A percentile compares a stretch with the other conserved stretches of the same genome.
phyloP scores from a whole-genome alignment of 2,888 invertebrate species.

The Hirtodrosophila duncani region DNA sequence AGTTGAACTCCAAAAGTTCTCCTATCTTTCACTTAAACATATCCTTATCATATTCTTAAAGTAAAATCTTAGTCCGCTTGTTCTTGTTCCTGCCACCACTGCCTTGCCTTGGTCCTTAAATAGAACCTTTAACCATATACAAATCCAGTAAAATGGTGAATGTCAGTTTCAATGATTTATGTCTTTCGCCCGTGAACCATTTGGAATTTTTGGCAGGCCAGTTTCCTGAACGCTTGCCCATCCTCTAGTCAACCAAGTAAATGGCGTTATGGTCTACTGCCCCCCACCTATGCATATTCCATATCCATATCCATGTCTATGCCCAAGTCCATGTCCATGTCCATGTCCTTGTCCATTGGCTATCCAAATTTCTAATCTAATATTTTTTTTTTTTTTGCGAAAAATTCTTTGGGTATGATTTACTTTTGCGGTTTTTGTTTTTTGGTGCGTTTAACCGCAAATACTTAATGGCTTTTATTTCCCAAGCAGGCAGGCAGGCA shows the following conservation, averaged over 20 bases:
- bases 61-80: too few species aligned
- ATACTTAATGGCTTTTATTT: conserved; percentile 72
- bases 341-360: conserved; percentile 31
- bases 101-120: background rate
- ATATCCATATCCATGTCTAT: background rate
- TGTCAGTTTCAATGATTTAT: conserved; percentile 77
- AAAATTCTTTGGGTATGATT: conserved; percentile 62
- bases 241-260: conserved; percentile 36
- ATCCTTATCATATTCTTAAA: too few species aligned
- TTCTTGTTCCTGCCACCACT: too few species aligned
- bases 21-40: too few species aligned
- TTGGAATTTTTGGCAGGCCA: conserved; percentile 60
- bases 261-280: conserved; percentile 63
- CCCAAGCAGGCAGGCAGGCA: too few species aligned
- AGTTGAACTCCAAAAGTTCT: too few species aligned
- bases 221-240: conserved; percentile 10
- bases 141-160: conserved; percentile 69
- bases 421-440: conserved; percentile 65
- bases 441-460: conserved; percentile 71
- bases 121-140: conserved; percentile 30
- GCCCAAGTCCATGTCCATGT: conserved; percentile 15
- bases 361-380: conserved; percentile 73
- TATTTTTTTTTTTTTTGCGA: conserved; percentile 57
- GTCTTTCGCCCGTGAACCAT: conserved; percentile 66
- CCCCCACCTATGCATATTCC: conserved; percentile 12